phyloP scores from a whole-genome alignment of 2,113 vertebrate genomes.

The Motacilla tschutschensis region DNA sequence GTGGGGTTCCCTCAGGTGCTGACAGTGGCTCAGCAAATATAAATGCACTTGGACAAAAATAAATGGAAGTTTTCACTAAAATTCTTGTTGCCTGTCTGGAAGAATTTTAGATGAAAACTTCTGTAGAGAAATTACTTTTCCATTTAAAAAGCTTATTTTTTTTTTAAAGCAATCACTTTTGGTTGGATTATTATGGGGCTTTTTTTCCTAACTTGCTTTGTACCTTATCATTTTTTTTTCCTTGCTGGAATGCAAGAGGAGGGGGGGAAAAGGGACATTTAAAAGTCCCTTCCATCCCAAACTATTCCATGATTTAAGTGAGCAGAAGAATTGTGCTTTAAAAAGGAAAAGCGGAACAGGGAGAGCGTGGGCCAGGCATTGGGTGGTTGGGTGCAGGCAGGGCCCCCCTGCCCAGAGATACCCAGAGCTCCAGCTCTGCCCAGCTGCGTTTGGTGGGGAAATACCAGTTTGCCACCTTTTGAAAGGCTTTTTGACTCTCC shows the following conservation, averaged over 20 bases:
- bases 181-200: neutral
- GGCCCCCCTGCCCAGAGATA: fast-evolving
- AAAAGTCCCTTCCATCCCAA: neutral
- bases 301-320: neutral
- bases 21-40: neutral
- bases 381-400: neutral
- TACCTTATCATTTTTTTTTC: neutral
- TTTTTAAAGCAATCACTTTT: neutral
- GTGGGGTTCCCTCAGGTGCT: neutral
- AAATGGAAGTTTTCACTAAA: neutral
- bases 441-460: neutral
- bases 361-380: fast-evolving
- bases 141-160: neutral
- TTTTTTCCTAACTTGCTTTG: neutral
- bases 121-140: neutral
- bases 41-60: neutral
- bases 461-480: neutral
- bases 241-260: neutral
- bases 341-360: neutral
- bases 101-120: neutral
- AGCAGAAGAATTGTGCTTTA: neutral
- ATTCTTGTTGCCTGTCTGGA: neutral
- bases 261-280: neutral
- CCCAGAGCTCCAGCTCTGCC: neutral
- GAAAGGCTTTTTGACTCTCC: neutral